Evolutionary conservation across 2,113 vertebrate species (phyloP), one percentile per base, ranked within the genome.

Genomic region (Atrichornis clamosus): DNA sequence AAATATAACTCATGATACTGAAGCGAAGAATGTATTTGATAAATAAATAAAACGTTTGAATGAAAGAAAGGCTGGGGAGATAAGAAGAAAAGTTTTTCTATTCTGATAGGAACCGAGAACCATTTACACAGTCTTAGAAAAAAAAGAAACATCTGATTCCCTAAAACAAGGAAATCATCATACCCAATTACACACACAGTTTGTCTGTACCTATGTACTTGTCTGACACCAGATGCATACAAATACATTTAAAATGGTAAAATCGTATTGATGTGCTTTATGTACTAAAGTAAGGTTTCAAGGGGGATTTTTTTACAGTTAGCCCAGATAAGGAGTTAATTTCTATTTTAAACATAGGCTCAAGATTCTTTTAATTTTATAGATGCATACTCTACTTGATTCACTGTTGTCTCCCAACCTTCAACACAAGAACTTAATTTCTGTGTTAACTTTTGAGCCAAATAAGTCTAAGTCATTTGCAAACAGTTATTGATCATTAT

Each of bases 291-390:
- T 9, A 87, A 58, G 4, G 0, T 30, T 49, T 56, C 0, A n/a
- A 1, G 19, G 28, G 5, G 2, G 1, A 0, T 4, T 30, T 70
- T 24, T 42, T 35, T 11, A 21, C 13, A 30, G 5, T 37, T 44
- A 59, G 6, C 2, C 24, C 28, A 37, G n/a, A 37, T 10, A 88
- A 53, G 17, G 16, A 41, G 3, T 33, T 83, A 35, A 53, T 67
- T 85, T 63, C 13, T 82, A 8, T 75, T 88, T 86, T 32, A 59
- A 75, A 41, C 2, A 35, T 28, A 58, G 3, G 5, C 4, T 59
- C 63, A 15, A 79, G 3, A 37, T 67, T 67, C 15, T 74, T 80
- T 55, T 39, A 46, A 41, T 11, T 75, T 68, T 68, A 59, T 41
- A 27, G 49, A 32, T 32, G 1, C 4, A 18, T 55, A 1, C 1